These are phyloP conservation scores for Caenorhabditis inopinata DNA, from an alignment of 1,140 invertebrate species.

Conservation along the genomic window DNA sequence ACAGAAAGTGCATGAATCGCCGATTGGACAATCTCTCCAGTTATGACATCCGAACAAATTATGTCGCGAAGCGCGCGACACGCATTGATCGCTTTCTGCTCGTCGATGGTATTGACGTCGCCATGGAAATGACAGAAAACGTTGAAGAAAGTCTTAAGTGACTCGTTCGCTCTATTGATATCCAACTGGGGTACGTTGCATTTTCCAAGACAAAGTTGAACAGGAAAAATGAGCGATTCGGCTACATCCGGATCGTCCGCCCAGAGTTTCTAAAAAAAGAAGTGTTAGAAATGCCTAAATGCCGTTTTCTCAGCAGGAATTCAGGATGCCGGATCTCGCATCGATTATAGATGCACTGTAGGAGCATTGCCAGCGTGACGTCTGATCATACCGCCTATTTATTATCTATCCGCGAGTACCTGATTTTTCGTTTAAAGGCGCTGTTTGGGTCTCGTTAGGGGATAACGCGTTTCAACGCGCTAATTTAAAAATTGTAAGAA, in stretches of 20 bases:
- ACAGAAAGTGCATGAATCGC: background rate
- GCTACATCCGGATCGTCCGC: background rate
- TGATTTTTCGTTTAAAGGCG: too few species aligned
- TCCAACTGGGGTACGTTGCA: background rate
- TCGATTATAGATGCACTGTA: too few species aligned
- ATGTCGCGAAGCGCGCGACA: background rate
- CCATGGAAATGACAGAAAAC: conserved; percentile 20
- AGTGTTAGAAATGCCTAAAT: too few species aligned
- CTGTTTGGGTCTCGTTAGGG: too few species aligned
- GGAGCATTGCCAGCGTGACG: too few species aligned
- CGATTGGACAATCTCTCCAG: background rate
- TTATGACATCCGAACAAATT: background rate
- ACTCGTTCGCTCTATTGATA: background rate
- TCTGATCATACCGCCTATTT: too few species aligned
- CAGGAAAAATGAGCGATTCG: background rate
- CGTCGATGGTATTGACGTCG: background rate
- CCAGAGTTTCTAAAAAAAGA: background rate
- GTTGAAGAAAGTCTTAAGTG: conserved; percentile 28
- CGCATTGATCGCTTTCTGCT: background rate
- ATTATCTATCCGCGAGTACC: too few species aligned
- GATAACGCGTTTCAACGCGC: too few species aligned
- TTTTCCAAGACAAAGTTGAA: background rate
- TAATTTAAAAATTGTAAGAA: too few species aligned
- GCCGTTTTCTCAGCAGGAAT: too few species aligned
- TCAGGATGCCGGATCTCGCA: too few species aligned